Conservation (phyloP, 1,140 invertebrate species). For the Nasonia longicornis region DNA sequence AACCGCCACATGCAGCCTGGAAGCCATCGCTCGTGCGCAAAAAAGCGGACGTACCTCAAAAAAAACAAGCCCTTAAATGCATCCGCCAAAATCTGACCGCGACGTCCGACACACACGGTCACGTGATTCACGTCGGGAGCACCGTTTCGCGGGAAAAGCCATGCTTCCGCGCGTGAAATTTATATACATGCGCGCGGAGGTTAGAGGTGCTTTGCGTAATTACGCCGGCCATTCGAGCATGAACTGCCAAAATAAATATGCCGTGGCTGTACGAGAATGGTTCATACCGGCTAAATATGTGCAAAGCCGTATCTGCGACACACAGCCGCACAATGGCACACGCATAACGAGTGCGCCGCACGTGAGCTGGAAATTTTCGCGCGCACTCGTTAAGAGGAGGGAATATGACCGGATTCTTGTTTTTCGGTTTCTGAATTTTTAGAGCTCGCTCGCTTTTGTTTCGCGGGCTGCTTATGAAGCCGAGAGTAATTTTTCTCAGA, state of each 20-base stretch:
- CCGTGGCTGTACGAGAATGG: too few species aligned
- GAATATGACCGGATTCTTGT: neutral
- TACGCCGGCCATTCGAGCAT: neutral
- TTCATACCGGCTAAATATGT: neutral
- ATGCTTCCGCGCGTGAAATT: neutral
- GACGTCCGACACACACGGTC: neutral
- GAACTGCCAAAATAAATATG: neutral
- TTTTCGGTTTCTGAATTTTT: neutral
- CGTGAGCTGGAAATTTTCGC: neutral
- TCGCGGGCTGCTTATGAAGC: neutral
- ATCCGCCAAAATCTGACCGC: neutral
- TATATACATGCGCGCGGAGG: neutral
- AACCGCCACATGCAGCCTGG: too few species aligned
- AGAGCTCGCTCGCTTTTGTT: neutral
- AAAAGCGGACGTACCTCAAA: neutral
- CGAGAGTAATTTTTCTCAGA: neutral
- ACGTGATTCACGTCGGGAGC: neutral
- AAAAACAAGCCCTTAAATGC: neutral
- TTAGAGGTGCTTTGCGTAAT: neutral
- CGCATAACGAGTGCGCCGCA: neutral
- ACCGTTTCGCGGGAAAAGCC: neutral
- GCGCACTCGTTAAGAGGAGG: too few species aligned
- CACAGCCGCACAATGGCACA: neutral
- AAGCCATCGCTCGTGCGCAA: neutral
- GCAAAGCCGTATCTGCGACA: neutral